These are phyloP conservation scores for Crocidura indochinensis DNA, from an alignment of 2,797 vertebrate genomes.

Conservation along the genomic window DNA sequence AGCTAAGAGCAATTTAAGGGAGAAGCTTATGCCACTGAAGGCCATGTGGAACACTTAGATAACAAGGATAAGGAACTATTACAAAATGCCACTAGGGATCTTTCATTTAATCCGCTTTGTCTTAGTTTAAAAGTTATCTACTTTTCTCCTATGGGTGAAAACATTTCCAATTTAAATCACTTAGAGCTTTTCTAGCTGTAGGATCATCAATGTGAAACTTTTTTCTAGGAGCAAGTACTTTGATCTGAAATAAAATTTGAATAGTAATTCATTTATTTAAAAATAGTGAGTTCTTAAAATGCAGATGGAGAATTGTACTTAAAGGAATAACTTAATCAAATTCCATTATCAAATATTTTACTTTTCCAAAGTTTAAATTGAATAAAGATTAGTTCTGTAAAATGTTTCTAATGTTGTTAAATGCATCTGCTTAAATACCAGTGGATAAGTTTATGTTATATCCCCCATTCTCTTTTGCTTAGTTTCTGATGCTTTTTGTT, in stretches of 20 bases:
- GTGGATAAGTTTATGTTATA: not conserved
- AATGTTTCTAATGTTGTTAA: slow-evolving; percentile 41
- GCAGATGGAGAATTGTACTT: slow-evolving; percentile 7
- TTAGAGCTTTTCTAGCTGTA: not conserved
- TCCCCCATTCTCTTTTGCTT: not conserved
- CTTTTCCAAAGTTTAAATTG: slow-evolving; percentile 37
- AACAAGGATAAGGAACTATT: slow-evolving; percentile 49
- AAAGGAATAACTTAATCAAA: slow-evolving; percentile 28
- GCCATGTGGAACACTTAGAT: slow-evolving; percentile 48
- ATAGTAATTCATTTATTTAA: slow-evolving; percentile 41
- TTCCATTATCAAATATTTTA: slow-evolving; percentile 18
- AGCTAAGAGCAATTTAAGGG: slow-evolving; percentile 43
- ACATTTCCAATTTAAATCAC: slow-evolving; percentile 65
- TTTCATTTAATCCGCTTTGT: slow-evolving; percentile 49
- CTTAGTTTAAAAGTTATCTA: slow-evolving; percentile 62
- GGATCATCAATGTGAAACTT: not conserved
- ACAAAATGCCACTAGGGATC: slow-evolving; percentile 48
- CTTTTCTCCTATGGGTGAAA: slow-evolving; percentile 49
- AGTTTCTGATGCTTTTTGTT: slow-evolving; percentile 33
- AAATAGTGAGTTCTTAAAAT: slow-evolving; percentile 56
- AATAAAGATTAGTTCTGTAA: slow-evolving; percentile 7
- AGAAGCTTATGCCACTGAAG: slow-evolving; percentile 12
- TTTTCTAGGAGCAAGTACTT: not conserved
- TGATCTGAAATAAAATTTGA: slow-evolving; percentile 65
- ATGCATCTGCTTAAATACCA: slow-evolving; percentile 1